phyloP scores from a whole-genome alignment of 2,797 vertebrate species.

The Zenarchopterus dispar region DNA sequence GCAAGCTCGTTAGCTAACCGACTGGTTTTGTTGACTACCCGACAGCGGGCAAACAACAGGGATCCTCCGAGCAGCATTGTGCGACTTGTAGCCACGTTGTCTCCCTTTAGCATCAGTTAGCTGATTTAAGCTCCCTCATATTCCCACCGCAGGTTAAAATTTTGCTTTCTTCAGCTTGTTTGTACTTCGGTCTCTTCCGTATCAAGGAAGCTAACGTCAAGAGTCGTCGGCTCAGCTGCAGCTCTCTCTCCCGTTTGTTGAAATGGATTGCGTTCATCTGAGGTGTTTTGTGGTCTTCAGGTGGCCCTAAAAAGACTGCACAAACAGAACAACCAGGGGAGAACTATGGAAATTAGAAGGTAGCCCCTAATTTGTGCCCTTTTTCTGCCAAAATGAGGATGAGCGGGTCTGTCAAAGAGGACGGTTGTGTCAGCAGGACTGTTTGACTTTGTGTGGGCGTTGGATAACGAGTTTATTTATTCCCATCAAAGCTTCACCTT shows the following conservation, averaged over 20 bases:
- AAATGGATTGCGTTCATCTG: conserved; percentile 47
- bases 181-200: neutral
- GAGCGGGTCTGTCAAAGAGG: conserved; percentile 30
- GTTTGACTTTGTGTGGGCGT: conserved; percentile 50
- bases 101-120: neutral
- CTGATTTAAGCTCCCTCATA: neutral
- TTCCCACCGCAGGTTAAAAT: neutral
- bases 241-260: conserved; percentile 52
- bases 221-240: conserved; percentile 14
- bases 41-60: conserved; percentile 42
- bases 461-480: conserved; percentile 41
- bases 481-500: conserved; percentile 9
- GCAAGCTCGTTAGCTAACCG: neutral
- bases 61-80: conserved; percentile 23
- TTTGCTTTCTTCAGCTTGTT: neutral
- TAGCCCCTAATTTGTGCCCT: conserved; percentile 22
- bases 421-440: conserved; percentile 47
- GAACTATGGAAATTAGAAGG: conserved; percentile 36
- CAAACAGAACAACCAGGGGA: neutral
- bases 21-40: conserved; percentile 16
- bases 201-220: neutral
- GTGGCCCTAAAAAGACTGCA: conserved; percentile 22
- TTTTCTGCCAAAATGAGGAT: conserved; percentile 23
- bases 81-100: conserved; percentile 11
- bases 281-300: conserved; percentile 17